Evolutionary conservation across 2,888 invertebrate species (phyloP), one percentile per base, ranked within the genome.

Genomic region (Polymixis lichenea): DNA sequence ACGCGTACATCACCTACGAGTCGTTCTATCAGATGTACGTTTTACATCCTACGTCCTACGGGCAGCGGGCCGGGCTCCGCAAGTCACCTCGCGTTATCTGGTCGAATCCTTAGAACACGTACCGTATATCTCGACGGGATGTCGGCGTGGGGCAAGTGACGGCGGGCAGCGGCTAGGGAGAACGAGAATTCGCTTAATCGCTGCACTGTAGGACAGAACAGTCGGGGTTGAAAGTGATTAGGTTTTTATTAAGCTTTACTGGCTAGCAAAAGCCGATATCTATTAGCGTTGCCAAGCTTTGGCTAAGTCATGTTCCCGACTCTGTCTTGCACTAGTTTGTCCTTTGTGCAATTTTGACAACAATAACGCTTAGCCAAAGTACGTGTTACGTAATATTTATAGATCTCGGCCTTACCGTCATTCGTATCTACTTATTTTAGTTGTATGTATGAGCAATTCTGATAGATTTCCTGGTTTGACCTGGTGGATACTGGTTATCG

Each of bases 1-100:
- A 88, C 87, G 90, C 89, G 89, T 89, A 87, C 91, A 90, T 92
- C 92, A 90, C 89, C 90, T 90, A 89, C 73, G 79, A 75, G 56
- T 19, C 13, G 75, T 79, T 87, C 78, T 95, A 95, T 95, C 95
- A 89, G 95, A 95, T 95, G 92, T 90, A 93, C 93, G 94, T 91
- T 92, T 92, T 91, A 93, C 91, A 89, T 91, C 90, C 88, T 91
- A 90, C 88, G 89, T 91, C 90, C 89, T 91, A 90, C 87, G 89
- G 91, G 90, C 75, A 64, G 58, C 87, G 89, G 91, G 91, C 68
- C 32, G 77, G 91, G 91, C 79, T 70, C 85, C 91, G 92, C 94
- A 91, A 91, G 89, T 91, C 91, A 86, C 82, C 75, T 61, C 80
- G 86, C 80, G 90, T 91, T 94, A 94, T 94, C 94, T 87, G 68